phyloP scores from a whole-genome alignment of 2,797 vertebrate genomes.

The Leuciscus waleckii region DNA sequence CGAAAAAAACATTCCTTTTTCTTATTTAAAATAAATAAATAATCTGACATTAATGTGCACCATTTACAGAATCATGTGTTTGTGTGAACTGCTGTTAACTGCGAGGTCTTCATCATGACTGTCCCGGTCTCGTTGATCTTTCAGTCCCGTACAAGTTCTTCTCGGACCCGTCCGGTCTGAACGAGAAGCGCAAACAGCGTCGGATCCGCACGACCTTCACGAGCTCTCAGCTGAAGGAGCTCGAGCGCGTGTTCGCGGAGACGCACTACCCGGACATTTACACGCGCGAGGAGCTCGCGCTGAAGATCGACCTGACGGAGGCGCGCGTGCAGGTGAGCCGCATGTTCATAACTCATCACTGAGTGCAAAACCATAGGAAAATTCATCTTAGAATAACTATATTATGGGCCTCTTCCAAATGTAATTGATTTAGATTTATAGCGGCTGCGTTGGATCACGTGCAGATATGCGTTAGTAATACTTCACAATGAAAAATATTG shows the following conservation, averaged over 20 bases:
- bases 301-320: slow-evolving; percentile 96
- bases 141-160: slow-evolving; percentile 95
- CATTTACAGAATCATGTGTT: neutral
- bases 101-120: neutral
- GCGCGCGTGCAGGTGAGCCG: slow-evolving; percentile 89
- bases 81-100: too few species aligned
- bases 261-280: slow-evolving; percentile 98
- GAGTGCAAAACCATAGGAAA: neutral
- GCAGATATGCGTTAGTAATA: neutral
- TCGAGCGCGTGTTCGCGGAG: slow-evolving; percentile 95
- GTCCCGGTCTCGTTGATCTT: neutral
- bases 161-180: slow-evolving; percentile 92
- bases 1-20: neutral
- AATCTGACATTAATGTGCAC: too few species aligned
- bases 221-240: slow-evolving; percentile 94
- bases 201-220: slow-evolving; percentile 97
- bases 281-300: slow-evolving; percentile 93
- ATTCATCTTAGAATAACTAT: neutral
- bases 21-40: too few species aligned
- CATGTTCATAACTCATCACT: too few species aligned
- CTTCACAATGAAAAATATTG: too few species aligned
- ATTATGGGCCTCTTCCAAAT: neutral
- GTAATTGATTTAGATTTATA: neutral
- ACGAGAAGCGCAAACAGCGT: slow-evolving; percentile 96
- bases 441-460: neutral